These are phyloP conservation scores for Tethya wilhelma DNA, from an alignment of 37 sponge, comb jelly and placozoan species.

Conservation along the genomic window DNA sequence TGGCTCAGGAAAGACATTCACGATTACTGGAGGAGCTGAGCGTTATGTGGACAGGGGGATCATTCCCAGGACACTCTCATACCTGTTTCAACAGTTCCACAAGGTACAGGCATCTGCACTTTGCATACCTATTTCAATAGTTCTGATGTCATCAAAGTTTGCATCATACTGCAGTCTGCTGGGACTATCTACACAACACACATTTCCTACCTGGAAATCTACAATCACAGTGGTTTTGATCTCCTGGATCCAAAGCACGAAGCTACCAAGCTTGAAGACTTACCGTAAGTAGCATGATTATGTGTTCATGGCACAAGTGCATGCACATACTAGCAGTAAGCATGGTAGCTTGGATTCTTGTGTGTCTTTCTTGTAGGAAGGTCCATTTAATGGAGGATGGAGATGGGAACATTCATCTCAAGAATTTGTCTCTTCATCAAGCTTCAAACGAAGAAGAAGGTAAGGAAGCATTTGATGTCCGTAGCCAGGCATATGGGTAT, in stretches of 20 bases:
- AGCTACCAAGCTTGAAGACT: conserved; percentile 87
- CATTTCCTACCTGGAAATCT: conserved; percentile 96
- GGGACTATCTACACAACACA: conserved; percentile 86
- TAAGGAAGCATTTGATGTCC: conserved; percentile 27
- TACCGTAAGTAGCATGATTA: conserved; percentile 63
- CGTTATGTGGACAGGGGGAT: conserved; percentile 89
- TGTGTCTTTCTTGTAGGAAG: conserved; percentile 67
- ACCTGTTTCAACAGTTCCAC: conserved; percentile 87
- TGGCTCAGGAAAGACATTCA: conserved; percentile 95
- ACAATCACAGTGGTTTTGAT: conserved; percentile 96
- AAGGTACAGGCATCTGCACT: conserved; percentile 70
- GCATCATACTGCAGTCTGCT: conserved; percentile 61
- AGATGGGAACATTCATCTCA: conserved; percentile 78
- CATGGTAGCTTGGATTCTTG: neutral
- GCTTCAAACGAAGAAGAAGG: conserved; percentile 96
- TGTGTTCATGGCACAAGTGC: neutral
- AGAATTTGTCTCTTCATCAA: conserved; percentile 91
- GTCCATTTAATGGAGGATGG: conserved; percentile 82
- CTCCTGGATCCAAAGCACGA: conserved; percentile 93
- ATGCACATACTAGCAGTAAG: neutral
- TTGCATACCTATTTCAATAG: neutral
- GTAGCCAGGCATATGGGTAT: too few species aligned
- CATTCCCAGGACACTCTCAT: conserved; percentile 90
- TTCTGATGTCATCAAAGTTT: neutral
- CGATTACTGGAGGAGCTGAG: conserved; percentile 96